Conservation (phyloP, 1,140 invertebrate species). For the Brachionus manjavacas region DNA sequence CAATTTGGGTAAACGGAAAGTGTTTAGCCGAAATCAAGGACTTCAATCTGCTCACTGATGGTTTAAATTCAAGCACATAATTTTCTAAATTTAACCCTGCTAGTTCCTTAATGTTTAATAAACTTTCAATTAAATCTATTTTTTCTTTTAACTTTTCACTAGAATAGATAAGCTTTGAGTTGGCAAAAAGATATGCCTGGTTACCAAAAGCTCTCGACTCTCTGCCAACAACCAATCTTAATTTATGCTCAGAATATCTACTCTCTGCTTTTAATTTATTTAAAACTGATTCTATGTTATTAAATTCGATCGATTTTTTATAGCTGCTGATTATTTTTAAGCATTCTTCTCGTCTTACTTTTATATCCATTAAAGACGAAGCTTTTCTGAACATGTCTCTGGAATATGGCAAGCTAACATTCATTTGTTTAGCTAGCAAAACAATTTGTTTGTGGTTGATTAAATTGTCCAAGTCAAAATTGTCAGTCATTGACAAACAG, state of each 20-base stretch:
- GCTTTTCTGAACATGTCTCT: not conserved
- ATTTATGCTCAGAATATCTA: not conserved
- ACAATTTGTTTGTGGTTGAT: not conserved
- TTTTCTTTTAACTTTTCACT: not conserved
- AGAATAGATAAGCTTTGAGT: not conserved
- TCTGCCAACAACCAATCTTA: not conserved
- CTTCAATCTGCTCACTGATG: not conserved
- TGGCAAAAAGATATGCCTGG: not conserved
- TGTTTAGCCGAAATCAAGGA: not conserved
- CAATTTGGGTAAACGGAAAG: not conserved
- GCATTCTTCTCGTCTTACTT: not conserved
- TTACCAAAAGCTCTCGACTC: constrained; percentile 1
- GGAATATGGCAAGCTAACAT: not conserved
- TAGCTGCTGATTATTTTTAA: not conserved
- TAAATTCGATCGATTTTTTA: not conserved
- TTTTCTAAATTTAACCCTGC: not conserved
- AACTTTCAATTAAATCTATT: not conserved
- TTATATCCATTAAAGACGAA: not conserved
- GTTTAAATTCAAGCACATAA: not conserved
- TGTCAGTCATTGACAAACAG: not conserved
- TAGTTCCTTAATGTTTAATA: not conserved
- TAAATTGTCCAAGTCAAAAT: not conserved
- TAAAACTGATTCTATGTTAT: not conserved
- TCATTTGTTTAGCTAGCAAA: not conserved
- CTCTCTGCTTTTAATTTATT: not conserved